Evolutionary conservation across 2,888 invertebrate genomes (phyloP), one percentile per base, ranked within the genome.

Genomic region (Agapetus fuscipes): DNA sequence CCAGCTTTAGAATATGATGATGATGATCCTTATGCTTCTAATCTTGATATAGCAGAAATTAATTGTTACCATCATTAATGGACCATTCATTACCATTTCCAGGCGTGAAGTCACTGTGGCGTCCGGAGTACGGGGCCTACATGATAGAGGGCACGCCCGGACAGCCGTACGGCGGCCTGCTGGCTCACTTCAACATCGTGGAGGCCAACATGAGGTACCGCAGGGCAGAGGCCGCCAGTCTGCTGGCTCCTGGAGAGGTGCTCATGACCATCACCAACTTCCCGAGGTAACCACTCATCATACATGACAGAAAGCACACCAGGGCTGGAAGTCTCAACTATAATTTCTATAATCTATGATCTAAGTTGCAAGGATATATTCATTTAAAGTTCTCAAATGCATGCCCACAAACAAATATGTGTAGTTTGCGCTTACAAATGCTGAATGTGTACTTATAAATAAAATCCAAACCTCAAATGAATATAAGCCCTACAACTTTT

Each of bases 81-180:
- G 36, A 29, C 37, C 17, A 27, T 28, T 30, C 12, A 10, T 28
- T 28, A 11, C n/a, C n/a, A 17, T 48, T 54, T 61, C 40, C 59
- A 75, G 80, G 75, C 53, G 84, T 84, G 0, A 88, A 89, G 57
- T 89, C 87, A 0, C 62, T 94, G 28, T 98, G 98, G 98, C 77
- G 95, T 35, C 97, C 97, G 0, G 98, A 98, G 64, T 99, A 93
- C 69, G 97, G 91, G 2, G 83, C 88, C n/a, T 99, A 96, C 58
- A 97, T 98, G 96, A 77, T 96, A 41, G 96, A 98, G 70, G 97
- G 97, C 12, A 98, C 98, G 0, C 98, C 98, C 0, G 97, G 98
- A 2, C 81, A 84, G 55, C 91, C 91, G 0, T 97, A 95, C 54
- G 95, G 95, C 5, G 91, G 93, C 1, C 70, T 94, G 10, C 70